These are phyloP conservation scores for Malurus elegans DNA, from an alignment of 2,113 vertebrate genomes.

Conservation along the genomic window DNA sequence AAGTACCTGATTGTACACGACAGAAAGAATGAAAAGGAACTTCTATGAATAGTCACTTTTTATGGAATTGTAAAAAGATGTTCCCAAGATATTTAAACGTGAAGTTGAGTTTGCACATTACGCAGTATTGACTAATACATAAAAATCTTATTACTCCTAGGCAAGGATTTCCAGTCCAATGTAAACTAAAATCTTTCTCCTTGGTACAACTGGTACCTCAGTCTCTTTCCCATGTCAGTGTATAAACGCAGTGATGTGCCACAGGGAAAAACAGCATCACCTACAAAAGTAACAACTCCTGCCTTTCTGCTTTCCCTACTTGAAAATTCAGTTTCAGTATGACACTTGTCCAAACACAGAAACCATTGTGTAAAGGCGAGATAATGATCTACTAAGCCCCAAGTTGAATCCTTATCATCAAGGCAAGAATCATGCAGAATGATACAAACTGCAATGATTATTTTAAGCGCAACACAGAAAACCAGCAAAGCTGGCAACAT, in stretches of 20 bases:
- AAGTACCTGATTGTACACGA: accelerated
- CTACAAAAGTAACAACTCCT: not conserved
- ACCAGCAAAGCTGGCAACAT: not conserved
- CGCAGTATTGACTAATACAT: not conserved
- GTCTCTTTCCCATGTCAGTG: not conserved
- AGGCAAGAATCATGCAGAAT: not conserved
- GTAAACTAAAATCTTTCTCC: not conserved
- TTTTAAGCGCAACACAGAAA: not conserved
- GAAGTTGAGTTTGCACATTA: not conserved
- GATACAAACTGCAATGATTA: not conserved
- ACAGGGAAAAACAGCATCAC: not conserved
- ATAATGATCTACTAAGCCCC: not conserved
- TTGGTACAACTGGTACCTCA: not conserved
- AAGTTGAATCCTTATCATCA: not conserved
- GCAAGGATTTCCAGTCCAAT: not conserved
- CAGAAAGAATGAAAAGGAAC: not conserved
- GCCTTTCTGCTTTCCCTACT: not conserved
- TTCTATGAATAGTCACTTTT: not conserved
- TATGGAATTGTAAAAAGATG: not conserved
- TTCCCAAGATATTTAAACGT: not conserved
- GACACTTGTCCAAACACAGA: not conserved
- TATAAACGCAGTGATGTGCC: accelerated
- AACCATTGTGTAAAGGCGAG: not conserved
- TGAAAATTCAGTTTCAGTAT: not conserved
- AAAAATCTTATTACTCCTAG: not conserved